Conservation (phyloP, 2,888 invertebrate genomes). For the Polymixis lichenea region DNA sequence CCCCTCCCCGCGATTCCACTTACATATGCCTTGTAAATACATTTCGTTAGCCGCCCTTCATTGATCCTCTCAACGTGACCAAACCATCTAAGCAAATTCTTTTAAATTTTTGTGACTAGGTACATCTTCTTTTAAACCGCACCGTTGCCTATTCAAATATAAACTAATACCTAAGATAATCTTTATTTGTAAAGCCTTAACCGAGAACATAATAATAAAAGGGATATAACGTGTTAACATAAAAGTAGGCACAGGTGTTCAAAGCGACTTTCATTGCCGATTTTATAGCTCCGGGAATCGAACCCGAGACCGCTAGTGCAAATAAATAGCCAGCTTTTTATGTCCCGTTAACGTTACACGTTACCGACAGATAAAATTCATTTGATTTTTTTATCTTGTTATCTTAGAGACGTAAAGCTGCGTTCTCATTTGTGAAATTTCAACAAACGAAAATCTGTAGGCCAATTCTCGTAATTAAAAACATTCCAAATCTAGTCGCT, state of each 20-base stretch:
- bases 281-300: constrained; percentile 68
- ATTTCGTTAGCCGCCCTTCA: too few species aligned
- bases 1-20: too few species aligned
- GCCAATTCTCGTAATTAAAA: too few species aligned
- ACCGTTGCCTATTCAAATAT: too few species aligned
- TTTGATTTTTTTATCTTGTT: constrained; percentile 40
- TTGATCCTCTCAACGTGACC: too few species aligned
- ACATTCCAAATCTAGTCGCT: too few species aligned
- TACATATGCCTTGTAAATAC: too few species aligned
- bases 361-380: constrained; percentile 41
- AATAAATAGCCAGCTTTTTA: constrained; percentile 67
- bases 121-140: too few species aligned
- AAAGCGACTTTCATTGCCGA: constrained; percentile 68
- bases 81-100: too few species aligned
- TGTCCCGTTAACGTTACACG: constrained; percentile 39
- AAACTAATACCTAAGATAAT: constrained; percentile 3
- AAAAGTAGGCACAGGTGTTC: constrained; percentile 69
- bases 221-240: constrained; percentile 39
- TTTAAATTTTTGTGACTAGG: too few species aligned
- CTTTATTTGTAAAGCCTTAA: constrained; percentile 34
- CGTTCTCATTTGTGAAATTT: background rate
- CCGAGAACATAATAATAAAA: constrained; percentile 49
- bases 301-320: constrained; percentile 64
- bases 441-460: background rate
- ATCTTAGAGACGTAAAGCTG: background rate